A percentile compares a stretch with the other conserved stretches of the same genome.
phyloP scores from a whole-genome alignment of 2,113 vertebrate species.

The Mohoua ochrocephala region DNA sequence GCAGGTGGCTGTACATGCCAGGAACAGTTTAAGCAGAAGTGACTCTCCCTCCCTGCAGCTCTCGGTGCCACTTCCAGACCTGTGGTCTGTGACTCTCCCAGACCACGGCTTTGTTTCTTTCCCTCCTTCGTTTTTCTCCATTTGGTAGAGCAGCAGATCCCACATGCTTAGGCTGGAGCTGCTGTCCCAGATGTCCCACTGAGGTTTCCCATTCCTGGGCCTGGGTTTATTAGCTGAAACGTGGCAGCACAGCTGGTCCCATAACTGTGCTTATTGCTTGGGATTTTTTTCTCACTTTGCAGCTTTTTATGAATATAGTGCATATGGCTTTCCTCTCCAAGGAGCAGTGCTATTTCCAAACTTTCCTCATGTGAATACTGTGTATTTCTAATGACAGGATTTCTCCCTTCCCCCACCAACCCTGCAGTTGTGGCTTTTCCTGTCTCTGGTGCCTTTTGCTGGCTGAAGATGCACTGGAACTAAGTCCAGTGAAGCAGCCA shows the following conservation, averaged over 20 bases:
- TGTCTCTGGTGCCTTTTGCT: neutral
- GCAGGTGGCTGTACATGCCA: neutral
- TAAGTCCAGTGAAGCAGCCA: neutral
- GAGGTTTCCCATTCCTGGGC: neutral
- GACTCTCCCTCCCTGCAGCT: neutral
- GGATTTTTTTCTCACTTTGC: neutral
- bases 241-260: neutral
- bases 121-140: neutral
- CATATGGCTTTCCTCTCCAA: neutral
- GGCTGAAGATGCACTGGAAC: neutral
- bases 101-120: neutral
- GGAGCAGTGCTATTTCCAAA: slow-evolving; percentile 31
- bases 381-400: neutral
- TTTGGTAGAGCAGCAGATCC: neutral
- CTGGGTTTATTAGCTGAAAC: slow-evolving; percentile 6
- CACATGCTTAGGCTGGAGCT: neutral
- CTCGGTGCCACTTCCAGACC: neutral
- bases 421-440: neutral
- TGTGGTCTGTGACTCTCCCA: neutral
- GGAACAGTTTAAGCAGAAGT: neutral
- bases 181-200: neutral
- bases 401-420: neutral
- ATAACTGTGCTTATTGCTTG: neutral
- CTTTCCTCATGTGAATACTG: neutral
- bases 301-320: neutral